Evolutionary conservation across 64 coral and sea anemone genomes (phyloP).

Genomic region (Orbicella faveolata): DNA sequence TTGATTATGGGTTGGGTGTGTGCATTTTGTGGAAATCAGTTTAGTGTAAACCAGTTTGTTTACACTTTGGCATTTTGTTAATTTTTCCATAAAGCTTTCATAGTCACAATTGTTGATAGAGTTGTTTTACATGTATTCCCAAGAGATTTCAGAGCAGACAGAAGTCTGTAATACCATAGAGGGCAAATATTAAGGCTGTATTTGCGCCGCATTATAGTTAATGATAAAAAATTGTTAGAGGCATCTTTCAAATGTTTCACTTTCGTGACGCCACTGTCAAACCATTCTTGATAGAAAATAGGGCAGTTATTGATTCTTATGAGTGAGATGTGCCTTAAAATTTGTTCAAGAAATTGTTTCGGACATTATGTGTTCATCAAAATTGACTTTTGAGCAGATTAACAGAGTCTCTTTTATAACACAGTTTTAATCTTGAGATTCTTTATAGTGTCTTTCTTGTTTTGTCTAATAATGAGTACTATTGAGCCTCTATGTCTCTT

Average conservation of each 20-base stretch:
- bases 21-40: no score
- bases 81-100: no score
- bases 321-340: conserved; percentile 37
- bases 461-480: conserved; percentile 31
- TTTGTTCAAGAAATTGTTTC: background rate
- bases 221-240: conserved; percentile 32
- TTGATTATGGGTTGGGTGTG: no score
- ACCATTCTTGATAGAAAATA: conserved; percentile 12
- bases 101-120: background rate
- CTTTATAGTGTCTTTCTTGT: conserved; percentile 38
- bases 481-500: conserved; percentile 26
- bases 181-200: conserved; percentile 13
- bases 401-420: background rate
- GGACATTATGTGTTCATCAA: conserved; percentile 39
- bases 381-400: conserved; percentile 41
- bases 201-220: conserved; percentile 23
- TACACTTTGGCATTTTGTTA: no score
- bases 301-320: conserved; percentile 45
- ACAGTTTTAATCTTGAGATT: background rate
- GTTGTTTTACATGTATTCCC: background rate
- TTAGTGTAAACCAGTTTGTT: no score
- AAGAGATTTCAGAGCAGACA: background rate
- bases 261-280: conserved; percentile 49
- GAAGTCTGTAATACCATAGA: background rate
- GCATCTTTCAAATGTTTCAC: conserved; percentile 57